Evolutionary conservation across 2,797 vertebrate genomes (phyloP).

Genomic region (Alfaro cultratus): DNA sequence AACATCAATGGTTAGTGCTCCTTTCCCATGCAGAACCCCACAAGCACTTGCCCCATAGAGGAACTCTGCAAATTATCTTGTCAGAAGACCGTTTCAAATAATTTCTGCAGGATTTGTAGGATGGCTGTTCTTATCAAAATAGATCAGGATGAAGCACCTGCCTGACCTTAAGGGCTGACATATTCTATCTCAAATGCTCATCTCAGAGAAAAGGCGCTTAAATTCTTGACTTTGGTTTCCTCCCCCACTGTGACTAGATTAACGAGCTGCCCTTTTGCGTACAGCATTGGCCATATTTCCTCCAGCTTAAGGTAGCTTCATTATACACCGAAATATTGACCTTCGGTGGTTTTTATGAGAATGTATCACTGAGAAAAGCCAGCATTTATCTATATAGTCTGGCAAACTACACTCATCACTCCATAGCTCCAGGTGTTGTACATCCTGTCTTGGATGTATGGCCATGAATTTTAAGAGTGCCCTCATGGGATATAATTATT

Average conservation of each 20-base stretch:
- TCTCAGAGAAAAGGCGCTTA: conserved; percentile 74
- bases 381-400: conserved; percentile 83
- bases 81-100: conserved; percentile 50
- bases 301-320: conserved; percentile 82
- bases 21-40: conserved; percentile 17
- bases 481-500: background rate
- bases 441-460: background rate
- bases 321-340: conserved; percentile 87
- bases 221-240: conserved; percentile 70
- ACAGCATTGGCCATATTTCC: conserved; percentile 82
- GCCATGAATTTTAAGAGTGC: background rate
- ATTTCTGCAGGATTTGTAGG: conserved; percentile 58
- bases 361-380: conserved; percentile 82
- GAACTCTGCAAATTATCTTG: conserved; percentile 47
- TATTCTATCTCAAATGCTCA: conserved; percentile 71
- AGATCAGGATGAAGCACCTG: conserved; percentile 64
- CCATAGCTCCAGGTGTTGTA: conserved; percentile 44
- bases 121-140: conserved; percentile 62
- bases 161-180: conserved; percentile 72
- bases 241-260: conserved; percentile 81
- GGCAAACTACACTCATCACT: conserved; percentile 76
- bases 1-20: conserved; percentile 3
- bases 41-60: conserved; percentile 3
- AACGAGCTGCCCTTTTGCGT: conserved; percentile 86
- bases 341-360: conserved; percentile 84